These are phyloP conservation scores for Anguilla megastoma DNA, from an alignment of 2,797 vertebrate species.

Conservation along the genomic window DNA sequence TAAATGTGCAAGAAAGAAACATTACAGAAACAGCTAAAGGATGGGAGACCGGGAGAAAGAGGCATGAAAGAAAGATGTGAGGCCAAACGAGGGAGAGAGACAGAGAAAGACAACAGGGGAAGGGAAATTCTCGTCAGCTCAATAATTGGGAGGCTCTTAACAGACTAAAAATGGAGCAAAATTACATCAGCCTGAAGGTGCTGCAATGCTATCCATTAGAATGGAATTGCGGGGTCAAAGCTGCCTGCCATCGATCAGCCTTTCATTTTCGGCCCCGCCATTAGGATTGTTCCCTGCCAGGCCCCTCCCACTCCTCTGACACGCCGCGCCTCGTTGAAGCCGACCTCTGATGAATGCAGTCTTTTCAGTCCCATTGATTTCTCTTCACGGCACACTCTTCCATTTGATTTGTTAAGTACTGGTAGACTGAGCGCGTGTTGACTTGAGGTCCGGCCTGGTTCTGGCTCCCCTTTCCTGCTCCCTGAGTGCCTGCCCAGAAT, in stretches of 20 bases:
- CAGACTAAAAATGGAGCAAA: background rate
- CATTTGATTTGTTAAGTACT: conserved; percentile 69
- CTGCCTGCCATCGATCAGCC: conserved; percentile 50
- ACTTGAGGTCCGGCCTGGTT: conserved; percentile 50
- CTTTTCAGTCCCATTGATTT: conserved; percentile 66
- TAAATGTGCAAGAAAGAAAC: background rate
- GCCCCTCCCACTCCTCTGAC: conserved; percentile 45
- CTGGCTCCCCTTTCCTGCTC: conserved; percentile 27
- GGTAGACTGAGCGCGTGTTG: conserved; percentile 52
- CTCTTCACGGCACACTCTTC: conserved; percentile 62
- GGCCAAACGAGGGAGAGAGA: background rate
- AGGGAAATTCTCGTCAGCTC: background rate
- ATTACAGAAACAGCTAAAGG: background rate
- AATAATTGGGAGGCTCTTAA: conserved; percentile 12
- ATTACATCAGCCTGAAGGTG: background rate
- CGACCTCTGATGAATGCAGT: conserved; percentile 59
- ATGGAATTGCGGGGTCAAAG: conserved; percentile 47
- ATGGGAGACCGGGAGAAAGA: conserved; percentile 13
- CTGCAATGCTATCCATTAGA: conserved; percentile 50
- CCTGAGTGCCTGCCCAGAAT: conserved; percentile 55
- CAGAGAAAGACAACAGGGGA: background rate
- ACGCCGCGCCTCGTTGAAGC: conserved; percentile 48
- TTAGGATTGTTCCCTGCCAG: conserved; percentile 54
- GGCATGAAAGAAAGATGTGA: background rate
- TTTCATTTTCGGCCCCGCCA: conserved; percentile 49